Percentiles rank a stretch among this genome's conserved stretches.
Evolutionary conservation across 2,888 invertebrate species (phyloP).

Genomic region (Mimumesa dahlbomi): DNA sequence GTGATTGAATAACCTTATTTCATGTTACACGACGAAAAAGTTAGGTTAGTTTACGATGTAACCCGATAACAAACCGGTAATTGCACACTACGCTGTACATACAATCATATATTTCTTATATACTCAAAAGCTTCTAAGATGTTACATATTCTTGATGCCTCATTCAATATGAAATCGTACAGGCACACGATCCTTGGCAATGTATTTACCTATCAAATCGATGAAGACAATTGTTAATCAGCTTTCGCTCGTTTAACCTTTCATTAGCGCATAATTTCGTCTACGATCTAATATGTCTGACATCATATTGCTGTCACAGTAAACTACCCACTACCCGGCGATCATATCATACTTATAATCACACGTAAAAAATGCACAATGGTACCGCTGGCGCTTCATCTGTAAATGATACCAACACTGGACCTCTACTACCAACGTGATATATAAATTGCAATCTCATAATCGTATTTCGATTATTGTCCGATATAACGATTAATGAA

Average conservation of each 20-base stretch:
- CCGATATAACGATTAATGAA: background rate
- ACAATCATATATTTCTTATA: background rate
- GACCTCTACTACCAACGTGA: constrained; percentile 12
- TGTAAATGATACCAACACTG: constrained; percentile 23
- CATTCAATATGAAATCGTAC: background rate
- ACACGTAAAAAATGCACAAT: constrained; percentile 32
- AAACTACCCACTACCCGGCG: constrained; percentile 43
- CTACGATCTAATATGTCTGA: constrained; percentile 30
- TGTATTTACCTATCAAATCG: constrained; percentile 35
- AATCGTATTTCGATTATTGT: background rate
- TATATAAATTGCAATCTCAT: background rate
- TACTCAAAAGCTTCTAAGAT: background rate
- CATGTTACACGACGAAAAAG: constrained; percentile 7
- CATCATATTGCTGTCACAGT: constrained; percentile 38
- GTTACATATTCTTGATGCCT: background rate
- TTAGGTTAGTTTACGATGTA: constrained; percentile 39
- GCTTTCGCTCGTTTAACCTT: constrained; percentile 30
- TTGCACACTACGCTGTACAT: background rate
- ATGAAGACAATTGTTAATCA: constrained; percentile 33
- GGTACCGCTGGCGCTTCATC: constrained; percentile 25
- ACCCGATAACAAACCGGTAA: constrained; percentile 29
- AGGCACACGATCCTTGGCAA: constrained; percentile 1
- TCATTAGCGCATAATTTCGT: constrained; percentile 21
- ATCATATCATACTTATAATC: constrained; percentile 29
- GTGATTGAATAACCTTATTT: constrained; percentile 33